Base-by-base conservation (phyloP, 2,888 invertebrate species). In the Rotaria socialis region DNA sequence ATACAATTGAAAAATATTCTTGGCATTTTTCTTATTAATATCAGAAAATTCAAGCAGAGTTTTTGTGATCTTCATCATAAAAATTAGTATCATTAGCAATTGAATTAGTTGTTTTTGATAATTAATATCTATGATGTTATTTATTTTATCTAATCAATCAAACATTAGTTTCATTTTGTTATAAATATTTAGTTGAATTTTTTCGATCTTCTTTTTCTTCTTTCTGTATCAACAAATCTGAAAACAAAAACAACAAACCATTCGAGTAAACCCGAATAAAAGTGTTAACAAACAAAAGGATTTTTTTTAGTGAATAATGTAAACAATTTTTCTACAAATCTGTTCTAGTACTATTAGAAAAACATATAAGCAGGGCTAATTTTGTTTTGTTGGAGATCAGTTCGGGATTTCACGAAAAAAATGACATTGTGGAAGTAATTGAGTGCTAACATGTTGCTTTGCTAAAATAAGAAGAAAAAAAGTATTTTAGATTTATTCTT, bases 301-400 rank as follows among this genome's bases (percentile, higher is more conserved):
- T 67, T 14, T 19, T 67, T 67, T 67, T 19, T 16, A 6, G 35
- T 35, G 0, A 41, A 67, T 67, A 19, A 67, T 19, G 35, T 35
- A 67, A 67, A 67, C 19, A 41, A 67, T 67, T 67, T 67, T 67
- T 35, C 67, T 67, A 67, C 67, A 67, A 67, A 67, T 27, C 35
- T 67, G 67, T 19, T 67, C 35, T 67, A 35, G 5, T 67, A 67
- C 67, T 67, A 67, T 35, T 67, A 67, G 35, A 35, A 67, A 35
- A 67, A 67, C 67, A 41, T 35, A 35, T 19, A 19, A 35, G 41
- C 67, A 35, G 67, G 35, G 5, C 35, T 41, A 41, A 67, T 35
- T 67, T 60, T 27, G 16, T 35, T 35, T 35, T 67, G 3, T 24
- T 16, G 19, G 35, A 67, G 67, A 67, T 67, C 35, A 67, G 6